Conservation (phyloP, 2,888 invertebrate genomes). For the Megastigmus dorsalis region DNA sequence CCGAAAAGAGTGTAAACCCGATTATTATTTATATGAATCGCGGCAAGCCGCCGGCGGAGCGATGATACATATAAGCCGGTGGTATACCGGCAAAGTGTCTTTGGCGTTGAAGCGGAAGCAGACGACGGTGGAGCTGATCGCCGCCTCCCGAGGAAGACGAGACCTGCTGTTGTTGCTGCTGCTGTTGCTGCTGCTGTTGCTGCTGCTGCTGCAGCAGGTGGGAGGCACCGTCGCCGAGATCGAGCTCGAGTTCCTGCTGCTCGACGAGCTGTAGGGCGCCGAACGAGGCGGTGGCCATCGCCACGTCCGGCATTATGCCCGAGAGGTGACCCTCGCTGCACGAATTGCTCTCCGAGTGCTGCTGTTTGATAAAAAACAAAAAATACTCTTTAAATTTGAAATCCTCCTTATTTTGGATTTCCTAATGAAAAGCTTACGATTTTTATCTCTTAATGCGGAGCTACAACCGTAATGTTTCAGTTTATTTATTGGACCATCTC, state of each 20-base stretch:
- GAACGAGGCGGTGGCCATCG: slow-evolving; percentile 89
- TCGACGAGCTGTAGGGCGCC: slow-evolving; percentile 81
- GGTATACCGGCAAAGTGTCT: slow-evolving; percentile 69
- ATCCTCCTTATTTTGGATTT: too few species aligned
- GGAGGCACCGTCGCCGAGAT: slow-evolving; percentile 89
- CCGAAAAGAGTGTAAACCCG: too few species aligned
- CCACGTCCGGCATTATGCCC: slow-evolving; percentile 93
- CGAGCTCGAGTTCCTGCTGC: slow-evolving; percentile 83
- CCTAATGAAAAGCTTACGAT: too few species aligned
- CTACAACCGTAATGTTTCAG: too few species aligned
- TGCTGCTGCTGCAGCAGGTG: slow-evolving; percentile 75
- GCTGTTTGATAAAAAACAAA: too few species aligned
- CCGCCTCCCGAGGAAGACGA: slow-evolving; percentile 66
- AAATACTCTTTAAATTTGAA: too few species aligned
- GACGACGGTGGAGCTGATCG: slow-evolving; percentile 67
- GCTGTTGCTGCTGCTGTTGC: slow-evolving; percentile 42
- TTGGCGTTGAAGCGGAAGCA: slow-evolving; percentile 69
- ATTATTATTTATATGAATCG: slow-evolving; percentile 69
- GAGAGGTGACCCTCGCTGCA: slow-evolving; percentile 84
- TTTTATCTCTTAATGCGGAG: too few species aligned
- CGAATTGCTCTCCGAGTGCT: slow-evolving; percentile 77
- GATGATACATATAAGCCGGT: slow-evolving; percentile 70
- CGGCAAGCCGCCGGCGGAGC: slow-evolving; percentile 70
- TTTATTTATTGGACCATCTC: too few species aligned
- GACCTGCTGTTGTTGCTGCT: slow-evolving; percentile 66